Evolutionary conservation across 2,888 invertebrate genomes (phyloP).

Genomic region (Sepiola atlantica): DNA sequence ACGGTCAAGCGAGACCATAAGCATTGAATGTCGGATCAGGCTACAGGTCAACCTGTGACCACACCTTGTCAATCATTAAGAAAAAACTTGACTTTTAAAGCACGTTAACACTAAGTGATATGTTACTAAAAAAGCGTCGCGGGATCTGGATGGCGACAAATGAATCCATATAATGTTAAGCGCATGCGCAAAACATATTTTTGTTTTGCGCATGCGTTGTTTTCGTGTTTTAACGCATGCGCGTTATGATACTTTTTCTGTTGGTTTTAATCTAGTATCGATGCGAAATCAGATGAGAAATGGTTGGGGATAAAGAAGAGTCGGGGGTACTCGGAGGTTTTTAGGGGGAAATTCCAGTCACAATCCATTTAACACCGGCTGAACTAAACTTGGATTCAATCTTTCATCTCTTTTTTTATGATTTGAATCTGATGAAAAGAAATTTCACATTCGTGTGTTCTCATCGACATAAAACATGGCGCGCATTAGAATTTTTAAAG

Average conservation of each 20-base stretch:
- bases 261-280: not conserved
- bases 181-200: not conserved
- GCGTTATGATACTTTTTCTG: not conserved
- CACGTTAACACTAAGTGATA: no score
- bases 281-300: not conserved
- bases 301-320: no score
- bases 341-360: not conserved
- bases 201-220: not conserved
- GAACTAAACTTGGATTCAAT: not conserved
- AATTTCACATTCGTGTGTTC: not conserved
- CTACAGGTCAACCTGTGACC: no score
- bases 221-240: not conserved
- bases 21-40: no score
- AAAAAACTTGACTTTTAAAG: no score
- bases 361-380: constrained; percentile 18
- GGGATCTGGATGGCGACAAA: not conserved
- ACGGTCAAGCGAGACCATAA: no score
- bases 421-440: constrained; percentile 32
- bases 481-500: not conserved
- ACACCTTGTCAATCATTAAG: no score
- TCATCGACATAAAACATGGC: not conserved
- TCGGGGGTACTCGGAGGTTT: not conserved
- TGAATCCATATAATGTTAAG: not conserved
- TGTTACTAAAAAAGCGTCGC: no score
- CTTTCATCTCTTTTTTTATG: constrained; percentile 32